Percentiles rank a stretch among this genome's conserved stretches.
These are phyloP conservation scores for Eucriotettix oculatus DNA, from an alignment of 2,888 invertebrate genomes.

Conservation along the genomic window DNA sequence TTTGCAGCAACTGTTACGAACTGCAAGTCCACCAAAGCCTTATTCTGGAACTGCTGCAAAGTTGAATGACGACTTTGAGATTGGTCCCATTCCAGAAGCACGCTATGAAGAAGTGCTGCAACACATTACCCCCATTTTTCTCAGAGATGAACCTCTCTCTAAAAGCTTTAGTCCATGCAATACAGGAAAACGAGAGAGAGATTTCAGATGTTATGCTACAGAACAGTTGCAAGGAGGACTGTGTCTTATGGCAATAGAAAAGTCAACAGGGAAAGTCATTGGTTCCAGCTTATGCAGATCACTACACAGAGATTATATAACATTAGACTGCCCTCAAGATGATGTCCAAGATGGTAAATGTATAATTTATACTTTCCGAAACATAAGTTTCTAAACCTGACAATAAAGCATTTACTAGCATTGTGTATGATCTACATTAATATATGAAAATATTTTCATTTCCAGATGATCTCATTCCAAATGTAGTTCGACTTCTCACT, in stretches of 20 bases:
- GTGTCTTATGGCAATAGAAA: constrained; percentile 6
- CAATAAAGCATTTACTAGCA: no score
- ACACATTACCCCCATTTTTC: constrained; percentile 9
- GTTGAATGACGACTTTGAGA: no score
- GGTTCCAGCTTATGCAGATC: constrained; percentile 6
- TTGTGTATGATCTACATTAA: no score
- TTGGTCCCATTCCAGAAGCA: neutral
- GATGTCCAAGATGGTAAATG: no score
- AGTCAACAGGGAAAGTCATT: neutral
- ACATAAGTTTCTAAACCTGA: no score
- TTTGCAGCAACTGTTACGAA: no score
- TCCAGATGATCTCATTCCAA: constrained; percentile 3
- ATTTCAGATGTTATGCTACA: constrained; percentile 7
- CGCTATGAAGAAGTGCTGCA: constrained; percentile 5
- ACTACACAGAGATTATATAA: neutral
- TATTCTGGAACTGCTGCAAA: no score
- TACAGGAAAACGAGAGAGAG: constrained; percentile 4
- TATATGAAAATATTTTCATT: neutral
- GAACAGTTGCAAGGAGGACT: constrained; percentile 5
- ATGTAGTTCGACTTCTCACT: constrained; percentile 6
- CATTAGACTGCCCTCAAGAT: neutral
- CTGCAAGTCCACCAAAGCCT: no score
- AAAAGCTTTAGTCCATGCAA: neutral
- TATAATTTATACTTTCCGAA: no score
- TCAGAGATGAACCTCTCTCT: constrained; percentile 8